A percentile compares a stretch with the other conserved stretches of the same genome.
phyloP scores from a whole-genome alignment of 2,797 vertebrate species.

The Bradypodion pumilum region DNA sequence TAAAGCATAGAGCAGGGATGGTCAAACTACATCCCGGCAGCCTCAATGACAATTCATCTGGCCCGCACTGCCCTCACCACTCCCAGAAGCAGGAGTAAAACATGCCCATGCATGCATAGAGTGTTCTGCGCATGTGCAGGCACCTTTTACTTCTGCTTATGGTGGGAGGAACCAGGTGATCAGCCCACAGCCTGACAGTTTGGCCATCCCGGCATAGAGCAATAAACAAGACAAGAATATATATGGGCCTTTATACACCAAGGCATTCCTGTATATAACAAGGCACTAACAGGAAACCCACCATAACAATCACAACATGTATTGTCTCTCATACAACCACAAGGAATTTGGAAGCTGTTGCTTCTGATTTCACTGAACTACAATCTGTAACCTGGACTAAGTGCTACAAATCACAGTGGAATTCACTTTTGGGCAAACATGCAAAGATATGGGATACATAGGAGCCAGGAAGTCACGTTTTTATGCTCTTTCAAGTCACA shows the following conservation, averaged over 20 bases:
- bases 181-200: too few species aligned
- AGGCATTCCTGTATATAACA: too few species aligned
- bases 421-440: not conserved
- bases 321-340: not conserved
- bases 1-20: too few species aligned
- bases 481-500: not conserved
- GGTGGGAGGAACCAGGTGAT: too few species aligned
- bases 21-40: too few species aligned
- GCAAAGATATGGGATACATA: not conserved
- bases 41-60: too few species aligned
- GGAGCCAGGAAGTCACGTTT: not conserved
- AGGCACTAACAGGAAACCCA: not conserved
- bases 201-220: too few species aligned
- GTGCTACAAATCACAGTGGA: not conserved
- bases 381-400: not conserved
- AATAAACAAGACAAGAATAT: not conserved
- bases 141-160: too few species aligned
- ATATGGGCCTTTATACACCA: not conserved
- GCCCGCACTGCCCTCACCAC: too few species aligned
- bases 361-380: not conserved
- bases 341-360: not conserved
- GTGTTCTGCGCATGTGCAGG: too few species aligned
- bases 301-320: rapidly evolving
- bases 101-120: too few species aligned
- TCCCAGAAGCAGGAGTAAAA: too few species aligned